Conservation (phyloP, 1,140 invertebrate species). For the Drosophila melanica region DNA sequence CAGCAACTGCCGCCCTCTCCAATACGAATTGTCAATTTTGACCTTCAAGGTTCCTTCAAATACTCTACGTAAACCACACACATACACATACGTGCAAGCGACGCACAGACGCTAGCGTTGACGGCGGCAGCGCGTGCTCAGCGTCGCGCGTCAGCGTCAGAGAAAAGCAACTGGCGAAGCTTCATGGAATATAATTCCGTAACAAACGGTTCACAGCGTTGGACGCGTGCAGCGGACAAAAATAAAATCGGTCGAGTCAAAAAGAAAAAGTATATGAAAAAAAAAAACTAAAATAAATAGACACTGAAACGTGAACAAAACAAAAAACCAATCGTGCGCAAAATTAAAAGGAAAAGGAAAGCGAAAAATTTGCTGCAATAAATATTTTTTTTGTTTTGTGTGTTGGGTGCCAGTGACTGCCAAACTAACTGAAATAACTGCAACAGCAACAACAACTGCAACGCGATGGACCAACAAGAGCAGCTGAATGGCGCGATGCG, state of each 20-base stretch:
- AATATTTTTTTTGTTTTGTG: constrained; percentile 33
- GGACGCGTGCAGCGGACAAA: constrained; percentile 80
- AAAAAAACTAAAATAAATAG: constrained; percentile 35
- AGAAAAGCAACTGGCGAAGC: constrained; percentile 43
- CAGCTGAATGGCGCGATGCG: constrained; percentile 80
- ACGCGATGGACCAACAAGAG: constrained; percentile 72
- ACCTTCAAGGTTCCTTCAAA: constrained; percentile 84
- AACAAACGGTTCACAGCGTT: constrained; percentile 77
- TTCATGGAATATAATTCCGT: constrained; percentile 76
- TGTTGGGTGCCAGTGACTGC: constrained; percentile 34
- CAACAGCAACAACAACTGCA: constrained; percentile 31
- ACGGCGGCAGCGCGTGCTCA: constrained; percentile 22
- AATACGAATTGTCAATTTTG: constrained; percentile 83
- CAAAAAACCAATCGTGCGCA: constrained; percentile 28
- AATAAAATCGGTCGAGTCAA: constrained; percentile 50
- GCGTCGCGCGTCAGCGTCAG: constrained; percentile 19
- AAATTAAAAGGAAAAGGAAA: constrained; percentile 3
- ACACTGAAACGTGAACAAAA: constrained; percentile 21
- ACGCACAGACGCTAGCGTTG: constrained; percentile 32
- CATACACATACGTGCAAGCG: constrained; percentile 6
- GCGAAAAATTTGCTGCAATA: constrained; percentile 6
- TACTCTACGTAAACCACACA: constrained; percentile 45
- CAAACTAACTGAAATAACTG: constrained; percentile 20
- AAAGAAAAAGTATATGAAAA: constrained; percentile 26
- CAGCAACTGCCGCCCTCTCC: constrained; percentile 48